Evolutionary conservation across 2,113 vertebrate species (phyloP).

Genomic region (Mungos mungo): DNA sequence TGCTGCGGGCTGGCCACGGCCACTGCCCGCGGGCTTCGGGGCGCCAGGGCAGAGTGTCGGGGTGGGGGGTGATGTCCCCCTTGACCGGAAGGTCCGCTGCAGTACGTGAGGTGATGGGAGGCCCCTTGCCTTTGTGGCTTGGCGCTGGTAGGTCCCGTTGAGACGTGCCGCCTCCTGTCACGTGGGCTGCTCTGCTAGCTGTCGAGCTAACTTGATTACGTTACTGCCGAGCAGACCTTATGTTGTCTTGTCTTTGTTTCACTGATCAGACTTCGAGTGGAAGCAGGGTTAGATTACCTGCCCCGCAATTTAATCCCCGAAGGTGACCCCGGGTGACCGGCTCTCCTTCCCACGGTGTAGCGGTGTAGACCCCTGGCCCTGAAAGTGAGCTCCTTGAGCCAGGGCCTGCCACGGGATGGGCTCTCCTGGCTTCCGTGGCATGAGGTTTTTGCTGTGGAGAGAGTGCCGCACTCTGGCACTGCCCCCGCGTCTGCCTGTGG

Average conservation of each 20-base stretch:
- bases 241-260: neutral
- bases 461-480: neutral
- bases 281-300: neutral
- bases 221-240: neutral
- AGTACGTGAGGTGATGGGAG: accelerated
- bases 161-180: accelerated
- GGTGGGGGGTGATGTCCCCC: neutral
- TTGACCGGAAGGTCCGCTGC: neutral
- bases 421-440: neutral
- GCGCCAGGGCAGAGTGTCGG: accelerated
- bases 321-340: accelerated
- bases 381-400: neutral
- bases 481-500: neutral
- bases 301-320: neutral
- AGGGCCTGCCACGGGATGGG: neutral
- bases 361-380: neutral
- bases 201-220: accelerated
- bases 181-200: neutral
- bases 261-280: neutral
- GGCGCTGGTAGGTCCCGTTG: accelerated
- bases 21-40: accelerated
- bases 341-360: neutral
- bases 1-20: accelerated
- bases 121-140: neutral
- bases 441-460: neutral